These are phyloP conservation scores for Toxotes lorentzi DNA, from an alignment of 2,797 vertebrate genomes.

Conservation along the genomic window DNA sequence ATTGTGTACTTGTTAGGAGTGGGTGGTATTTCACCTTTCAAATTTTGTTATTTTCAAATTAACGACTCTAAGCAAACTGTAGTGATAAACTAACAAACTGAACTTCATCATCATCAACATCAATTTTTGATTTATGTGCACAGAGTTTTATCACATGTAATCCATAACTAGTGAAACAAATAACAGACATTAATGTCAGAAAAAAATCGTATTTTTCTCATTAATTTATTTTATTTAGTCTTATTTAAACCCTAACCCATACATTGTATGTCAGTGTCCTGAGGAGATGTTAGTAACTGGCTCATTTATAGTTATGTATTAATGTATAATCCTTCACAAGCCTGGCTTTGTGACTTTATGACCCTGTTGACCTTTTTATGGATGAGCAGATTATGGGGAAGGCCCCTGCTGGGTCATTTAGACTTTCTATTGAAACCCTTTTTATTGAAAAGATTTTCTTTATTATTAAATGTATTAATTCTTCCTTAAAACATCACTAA, in stretches of 20 bases:
- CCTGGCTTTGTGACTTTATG: slow-evolving; percentile 13
- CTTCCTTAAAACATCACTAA: background rate
- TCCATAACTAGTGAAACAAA: too few relatives aligned
- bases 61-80: too few relatives aligned
- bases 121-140: too few relatives aligned
- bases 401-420: background rate
- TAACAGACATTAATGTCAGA: background rate
- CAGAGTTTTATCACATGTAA: too few relatives aligned
- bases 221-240: background rate
- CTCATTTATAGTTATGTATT: background rate
- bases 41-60: too few relatives aligned
- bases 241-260: background rate
- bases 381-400: slow-evolving; percentile 21
- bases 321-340: slow-evolving; percentile 3
- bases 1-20: too few relatives aligned
- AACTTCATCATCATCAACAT: too few relatives aligned
- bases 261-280: background rate
- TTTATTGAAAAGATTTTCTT: background rate
- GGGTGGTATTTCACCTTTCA: too few relatives aligned
- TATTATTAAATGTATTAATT: too few relatives aligned
- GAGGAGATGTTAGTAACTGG: background rate
- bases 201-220: too few relatives aligned
- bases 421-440: background rate
- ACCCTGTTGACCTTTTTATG: slow-evolving; percentile 13
- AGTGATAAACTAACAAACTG: too few relatives aligned